Base-by-base conservation (phyloP, 92 coral and sea anemone genomes). In the Siderastrea radians region DNA sequence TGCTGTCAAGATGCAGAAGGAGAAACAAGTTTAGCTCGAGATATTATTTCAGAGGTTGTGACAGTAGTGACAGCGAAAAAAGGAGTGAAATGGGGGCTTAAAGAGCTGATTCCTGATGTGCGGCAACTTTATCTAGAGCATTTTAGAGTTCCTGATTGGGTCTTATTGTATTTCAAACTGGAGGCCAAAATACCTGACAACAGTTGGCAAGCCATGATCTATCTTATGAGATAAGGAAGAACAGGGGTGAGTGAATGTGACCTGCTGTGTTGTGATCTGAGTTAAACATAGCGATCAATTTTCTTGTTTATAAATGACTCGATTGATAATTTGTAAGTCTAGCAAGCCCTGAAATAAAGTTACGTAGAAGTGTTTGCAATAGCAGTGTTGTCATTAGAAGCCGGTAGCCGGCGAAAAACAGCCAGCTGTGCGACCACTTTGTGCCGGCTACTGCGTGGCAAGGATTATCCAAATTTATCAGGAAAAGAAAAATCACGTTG, bases 151-250 rank as follows among this genome's bases (percentile, higher is more conserved):
- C 75, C 75, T 44, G 75, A 71, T 51, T 71, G 75, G 75, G 75
- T 71, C 52, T 71, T 71, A 51, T 10, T 71, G 11, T 71, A 71
- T 17, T 71, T 71, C 10, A 26, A 26, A 26, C 38, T 26, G 38
- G 38, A 26, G 38, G 38, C 38, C 38, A 26, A 26, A 26, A 26
- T 44, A 71, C 50, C 75, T 71, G 48, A 17, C 75, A 51, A 71
- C 53, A 43, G 75, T 71, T 71, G 75, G 75, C 75, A 71, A 51
- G 48, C 75, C 48, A 71, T 71, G 75, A 13, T 71, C 6, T 17
- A 71, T 71, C 75, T 71, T 43, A 71, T 49, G 14, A 47, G 75
- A 51, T 51, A 16, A 44, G 75, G 75, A 44, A 47, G 2, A 71
- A 71, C 75, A 44, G 13, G 48, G 75, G 5, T 43, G 38, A 26